Evolutionary conservation across 2,797 vertebrate genomes (phyloP).

Genomic region (Muraenolepis orangiensis): DNA sequence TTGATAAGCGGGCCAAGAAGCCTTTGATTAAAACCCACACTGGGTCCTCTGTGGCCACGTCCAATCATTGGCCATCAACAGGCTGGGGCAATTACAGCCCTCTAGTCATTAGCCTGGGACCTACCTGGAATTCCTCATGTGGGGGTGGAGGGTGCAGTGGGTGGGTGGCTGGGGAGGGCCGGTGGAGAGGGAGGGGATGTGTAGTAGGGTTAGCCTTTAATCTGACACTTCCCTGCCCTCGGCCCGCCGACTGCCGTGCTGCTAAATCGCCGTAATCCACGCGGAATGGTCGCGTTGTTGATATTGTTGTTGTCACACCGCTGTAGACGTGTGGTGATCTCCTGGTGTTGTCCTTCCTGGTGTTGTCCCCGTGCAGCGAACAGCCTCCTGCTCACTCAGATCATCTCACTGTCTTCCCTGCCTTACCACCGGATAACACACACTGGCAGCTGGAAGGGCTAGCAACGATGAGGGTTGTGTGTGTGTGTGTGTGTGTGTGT

Average conservation of each 20-base stretch:
- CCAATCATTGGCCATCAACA: slow-evolving; percentile 73
- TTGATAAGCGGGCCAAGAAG: slow-evolving; percentile 72
- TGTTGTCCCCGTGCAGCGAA: too few relatives aligned
- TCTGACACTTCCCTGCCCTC: slow-evolving; percentile 64
- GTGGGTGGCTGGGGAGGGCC: slow-evolving; percentile 48
- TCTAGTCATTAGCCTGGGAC: slow-evolving; percentile 68
- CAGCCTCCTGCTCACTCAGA: too few relatives aligned
- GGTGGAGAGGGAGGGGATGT: slow-evolving; percentile 39
- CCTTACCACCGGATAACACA: not conserved
- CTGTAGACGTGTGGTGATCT: too few relatives aligned
- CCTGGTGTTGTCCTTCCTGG: too few relatives aligned
- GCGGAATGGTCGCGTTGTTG: too few relatives aligned
- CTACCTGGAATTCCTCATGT: slow-evolving; percentile 70
- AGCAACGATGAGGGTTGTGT: not conserved
- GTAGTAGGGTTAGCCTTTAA: slow-evolving; percentile 63
- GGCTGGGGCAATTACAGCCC: slow-evolving; percentile 68
- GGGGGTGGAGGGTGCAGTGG: slow-evolving; percentile 39
- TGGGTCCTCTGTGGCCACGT: slow-evolving; percentile 69
- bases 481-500: slow-evolving; percentile 11
- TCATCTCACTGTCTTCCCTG: not conserved
- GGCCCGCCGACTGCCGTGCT: slow-evolving; percentile 54
- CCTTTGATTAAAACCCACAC: slow-evolving; percentile 74
- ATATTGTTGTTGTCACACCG: too few relatives aligned
- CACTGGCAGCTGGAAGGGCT: not conserved
- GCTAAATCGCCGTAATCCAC: slow-evolving; percentile 37